Evolutionary conservation across 2,797 vertebrate species (phyloP), one percentile per base, ranked within the genome.

Genomic region (Manis crassicaudata): DNA sequence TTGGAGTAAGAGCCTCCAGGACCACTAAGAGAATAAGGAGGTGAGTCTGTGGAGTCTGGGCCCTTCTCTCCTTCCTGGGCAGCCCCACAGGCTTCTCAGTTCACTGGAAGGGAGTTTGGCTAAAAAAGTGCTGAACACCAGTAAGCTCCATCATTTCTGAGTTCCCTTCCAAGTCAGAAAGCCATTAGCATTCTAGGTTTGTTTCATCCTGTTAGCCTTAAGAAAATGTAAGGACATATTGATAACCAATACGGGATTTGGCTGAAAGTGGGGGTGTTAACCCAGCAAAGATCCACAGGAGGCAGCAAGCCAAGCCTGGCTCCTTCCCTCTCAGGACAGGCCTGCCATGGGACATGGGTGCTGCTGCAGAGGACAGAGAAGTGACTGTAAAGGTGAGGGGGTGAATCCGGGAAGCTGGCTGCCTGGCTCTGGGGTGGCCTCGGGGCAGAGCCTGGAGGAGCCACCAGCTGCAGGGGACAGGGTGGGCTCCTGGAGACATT

Each of bases 311-410:
- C 58, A 16, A 7, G 4, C 27, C n/a, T 8, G 37, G 52, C 29
- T 46, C 63, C 37, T n/a, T 70, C 23, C 50, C 29, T 37, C 73
- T 88, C 11, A 40, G 84, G 52, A 20, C 5, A 3, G n/a, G 5
- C 70, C 43, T 50, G 20, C 63, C 0, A 0, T 3, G 50, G 29
- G 75, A 73, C 37, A n/a, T 5, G 23, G 58, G 14, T 14, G 6
- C 35, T 52, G 6, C 11, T 25, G 25, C 79, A 32, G 67, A 63
- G 43, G 29, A 40, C 5, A 5, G 17, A 37, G 40, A 46, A 43
- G 37, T 14, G 60, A 82, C 8, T 16, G 46, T 46, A 29, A n/a
- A 62, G 62, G 43, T 16, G 5, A 27, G 27, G 18, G 4, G 84
- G 27, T 0, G 0, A 20, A 52, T 62, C 13, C 56, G 8, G 5